Percentiles rank a stretch among this genome's conserved stretches.
Evolutionary conservation across 1,140 invertebrate species (phyloP).

Genomic region (Colletes latitarsis): DNA sequence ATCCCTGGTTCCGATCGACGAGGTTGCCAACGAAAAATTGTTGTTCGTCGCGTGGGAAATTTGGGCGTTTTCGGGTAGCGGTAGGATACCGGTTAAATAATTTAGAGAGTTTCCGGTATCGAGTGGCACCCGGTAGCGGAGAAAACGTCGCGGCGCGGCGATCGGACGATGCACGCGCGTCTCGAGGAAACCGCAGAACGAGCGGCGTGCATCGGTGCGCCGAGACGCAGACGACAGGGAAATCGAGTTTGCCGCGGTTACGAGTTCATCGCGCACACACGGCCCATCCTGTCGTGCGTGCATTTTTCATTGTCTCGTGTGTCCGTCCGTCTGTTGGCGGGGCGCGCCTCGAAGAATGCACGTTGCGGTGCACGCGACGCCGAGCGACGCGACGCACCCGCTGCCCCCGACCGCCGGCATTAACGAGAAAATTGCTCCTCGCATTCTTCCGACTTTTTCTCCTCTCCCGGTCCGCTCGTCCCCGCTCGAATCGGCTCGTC

Average conservation of each 20-base stretch:
- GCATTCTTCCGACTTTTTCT: slow-evolving; percentile 16
- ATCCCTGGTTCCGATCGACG: too few relatives aligned
- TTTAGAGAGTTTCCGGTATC: background rate
- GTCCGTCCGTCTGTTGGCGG: slow-evolving; percentile 14
- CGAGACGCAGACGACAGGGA: slow-evolving; percentile 25
- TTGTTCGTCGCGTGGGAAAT: too few relatives aligned
- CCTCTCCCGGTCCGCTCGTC: background rate
- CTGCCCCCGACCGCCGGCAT: slow-evolving; percentile 49
- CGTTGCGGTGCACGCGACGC: slow-evolving; percentile 45
- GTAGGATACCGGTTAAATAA: background rate
- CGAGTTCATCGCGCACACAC: slow-evolving; percentile 59
- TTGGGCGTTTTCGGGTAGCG: too few relatives aligned
- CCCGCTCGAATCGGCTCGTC: slow-evolving; percentile 1
- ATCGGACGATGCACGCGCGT: background rate
- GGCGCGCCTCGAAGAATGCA: slow-evolving; percentile 39
- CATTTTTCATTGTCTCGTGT: slow-evolving; percentile 70
- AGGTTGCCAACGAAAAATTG: too few relatives aligned
- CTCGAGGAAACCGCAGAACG: slow-evolving; percentile 25
- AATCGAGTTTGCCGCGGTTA: slow-evolving; percentile 42
- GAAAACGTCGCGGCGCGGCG: too few relatives aligned
- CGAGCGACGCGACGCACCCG: slow-evolving; percentile 48
- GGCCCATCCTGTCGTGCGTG: slow-evolving; percentile 52
- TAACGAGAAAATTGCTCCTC: slow-evolving; percentile 67
- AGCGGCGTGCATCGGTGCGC: background rate
- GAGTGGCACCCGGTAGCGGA: too few relatives aligned